These are phyloP conservation scores for Drosophila albomicans DNA, from an alignment of 1,140 invertebrate genomes.

Conservation along the genomic window DNA sequence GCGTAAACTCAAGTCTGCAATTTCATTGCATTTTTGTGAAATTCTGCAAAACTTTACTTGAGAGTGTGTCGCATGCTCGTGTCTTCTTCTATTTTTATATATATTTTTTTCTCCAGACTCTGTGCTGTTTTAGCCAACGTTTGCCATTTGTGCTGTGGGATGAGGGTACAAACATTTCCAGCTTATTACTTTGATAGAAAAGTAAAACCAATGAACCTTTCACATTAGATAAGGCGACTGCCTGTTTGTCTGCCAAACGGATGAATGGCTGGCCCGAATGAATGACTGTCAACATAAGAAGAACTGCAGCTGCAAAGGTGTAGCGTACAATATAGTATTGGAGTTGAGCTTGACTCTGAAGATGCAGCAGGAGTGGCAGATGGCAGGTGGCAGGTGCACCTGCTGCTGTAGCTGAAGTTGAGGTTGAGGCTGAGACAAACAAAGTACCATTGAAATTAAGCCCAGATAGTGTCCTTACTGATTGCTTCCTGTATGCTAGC, in stretches of 20 bases:
- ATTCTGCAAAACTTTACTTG: constrained; percentile 49
- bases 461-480: constrained; percentile 81
- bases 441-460: constrained; percentile 73
- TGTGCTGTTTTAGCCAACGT: constrained; percentile 57
- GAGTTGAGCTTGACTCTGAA: constrained; percentile 21
- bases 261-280: constrained; percentile 74
- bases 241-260: constrained; percentile 68
- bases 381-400: background rate
- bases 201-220: constrained; percentile 84
- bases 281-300: constrained; percentile 43
- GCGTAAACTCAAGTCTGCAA: constrained; percentile 79
- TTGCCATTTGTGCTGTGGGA: constrained; percentile 45
- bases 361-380: constrained; percentile 4
- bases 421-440: background rate
- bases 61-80: constrained; percentile 46
- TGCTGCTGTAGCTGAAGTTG: constrained; percentile 27
- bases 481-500: constrained; percentile 69
- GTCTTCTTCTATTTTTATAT: background rate
- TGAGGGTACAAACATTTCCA: constrained; percentile 72
- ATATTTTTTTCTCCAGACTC: background rate
- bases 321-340: constrained; percentile 1
- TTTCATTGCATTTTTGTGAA: constrained; percentile 72
- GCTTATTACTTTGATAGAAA: constrained; percentile 84
- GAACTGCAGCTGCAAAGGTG: constrained; percentile 4
- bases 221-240: constrained; percentile 79